phyloP scores from a whole-genome alignment of 2,888 invertebrate species.

The Sinohyriopsis cumingii region DNA sequence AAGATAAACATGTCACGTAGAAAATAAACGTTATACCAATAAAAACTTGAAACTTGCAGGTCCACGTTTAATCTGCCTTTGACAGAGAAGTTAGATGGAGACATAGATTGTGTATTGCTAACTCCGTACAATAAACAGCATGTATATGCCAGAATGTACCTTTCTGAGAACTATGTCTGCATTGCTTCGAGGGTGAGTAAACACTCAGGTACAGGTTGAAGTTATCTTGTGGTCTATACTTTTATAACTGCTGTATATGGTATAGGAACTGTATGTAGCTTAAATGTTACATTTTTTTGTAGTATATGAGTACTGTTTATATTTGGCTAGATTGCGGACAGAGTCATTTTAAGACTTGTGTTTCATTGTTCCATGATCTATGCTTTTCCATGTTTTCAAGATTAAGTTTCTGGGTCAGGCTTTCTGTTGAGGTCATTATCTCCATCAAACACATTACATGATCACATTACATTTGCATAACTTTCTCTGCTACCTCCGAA shows the following conservation, averaged over 20 bases:
- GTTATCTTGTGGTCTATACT: not conserved
- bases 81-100: constrained; percentile 94
- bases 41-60: constrained; percentile 43
- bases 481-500: too few relatives aligned
- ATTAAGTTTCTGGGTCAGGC: too few relatives aligned
- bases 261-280: too few relatives aligned
- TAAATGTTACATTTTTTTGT: too few relatives aligned
- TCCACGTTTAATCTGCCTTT: constrained; percentile 82
- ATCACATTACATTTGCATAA: too few relatives aligned
- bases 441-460: too few relatives aligned
- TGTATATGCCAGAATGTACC: constrained; percentile 89
- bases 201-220: not conserved
- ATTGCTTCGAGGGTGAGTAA: constrained; percentile 89
- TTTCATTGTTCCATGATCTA: too few relatives aligned
- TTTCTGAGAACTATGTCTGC: constrained; percentile 95
- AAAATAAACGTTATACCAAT: not conserved
- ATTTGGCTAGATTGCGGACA: too few relatives aligned
- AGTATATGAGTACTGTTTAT: too few relatives aligned
- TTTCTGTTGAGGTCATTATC: too few relatives aligned
- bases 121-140: constrained; percentile 95
- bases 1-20: not conserved
- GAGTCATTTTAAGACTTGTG: too few relatives aligned
- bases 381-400: too few relatives aligned
- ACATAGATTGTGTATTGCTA: constrained; percentile 90
- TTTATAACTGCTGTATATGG: not conserved